Percentiles rank a stretch among this genome's conserved stretches.
These are phyloP conservation scores for Apodemia duryi DNA, from an alignment of 2,888 invertebrate genomes.

Conservation along the genomic window DNA sequence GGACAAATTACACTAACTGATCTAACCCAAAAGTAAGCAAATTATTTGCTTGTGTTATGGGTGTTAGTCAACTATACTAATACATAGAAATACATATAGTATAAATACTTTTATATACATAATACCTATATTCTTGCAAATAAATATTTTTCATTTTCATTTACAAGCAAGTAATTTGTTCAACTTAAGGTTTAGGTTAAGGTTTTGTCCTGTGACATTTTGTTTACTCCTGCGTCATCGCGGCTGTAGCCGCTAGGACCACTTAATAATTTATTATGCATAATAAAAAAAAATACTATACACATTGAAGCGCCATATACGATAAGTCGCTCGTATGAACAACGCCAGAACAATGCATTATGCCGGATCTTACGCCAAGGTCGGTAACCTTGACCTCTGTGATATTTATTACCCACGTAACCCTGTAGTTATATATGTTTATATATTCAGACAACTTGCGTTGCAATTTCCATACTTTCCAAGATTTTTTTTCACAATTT, in stretches of 20 bases:
- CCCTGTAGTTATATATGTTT: conserved; percentile 4
- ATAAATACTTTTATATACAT: no score
- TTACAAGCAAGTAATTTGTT: no score
- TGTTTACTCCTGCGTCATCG: not conserved
- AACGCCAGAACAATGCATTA: conserved; percentile 26
- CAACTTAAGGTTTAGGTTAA: no score
- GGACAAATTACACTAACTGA: no score
- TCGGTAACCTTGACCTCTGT: conserved; percentile 24
- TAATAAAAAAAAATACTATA: not conserved
- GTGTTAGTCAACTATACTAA: no score
- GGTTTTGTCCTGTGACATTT: not conserved
- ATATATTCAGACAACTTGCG: not conserved
- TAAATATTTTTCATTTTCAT: no score
- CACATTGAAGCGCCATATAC: conserved; percentile 18
- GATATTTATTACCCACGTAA: conserved; percentile 8
- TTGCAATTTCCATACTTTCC: not conserved
- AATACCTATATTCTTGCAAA: no score
- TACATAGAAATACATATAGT: no score
- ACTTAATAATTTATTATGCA: conserved; percentile 1
- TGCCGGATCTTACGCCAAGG: conserved; percentile 31
- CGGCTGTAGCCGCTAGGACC: not conserved
- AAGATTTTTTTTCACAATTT: no score
- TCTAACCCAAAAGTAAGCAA: no score
- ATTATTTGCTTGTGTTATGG: no score
- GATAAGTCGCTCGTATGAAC: conserved; percentile 21